Conservation (phyloP, 1,140 invertebrate species). For the Gryon sp. region DNA sequence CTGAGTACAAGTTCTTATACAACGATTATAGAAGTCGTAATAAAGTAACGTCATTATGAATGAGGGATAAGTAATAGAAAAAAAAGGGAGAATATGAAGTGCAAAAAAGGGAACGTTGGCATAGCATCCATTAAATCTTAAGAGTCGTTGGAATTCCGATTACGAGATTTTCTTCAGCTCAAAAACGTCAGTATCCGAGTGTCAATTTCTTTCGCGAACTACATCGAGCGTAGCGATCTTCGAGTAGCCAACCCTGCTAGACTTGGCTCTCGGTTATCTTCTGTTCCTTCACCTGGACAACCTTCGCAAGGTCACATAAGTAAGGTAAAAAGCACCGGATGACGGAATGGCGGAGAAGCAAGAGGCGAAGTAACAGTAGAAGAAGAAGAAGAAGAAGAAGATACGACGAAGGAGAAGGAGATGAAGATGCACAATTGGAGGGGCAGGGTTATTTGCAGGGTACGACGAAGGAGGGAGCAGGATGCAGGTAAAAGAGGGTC, state of each 20-base stretch:
- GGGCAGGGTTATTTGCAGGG: slow-evolving; percentile 38
- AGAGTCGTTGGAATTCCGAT: slow-evolving; percentile 14
- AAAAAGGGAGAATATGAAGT: too few species aligned
- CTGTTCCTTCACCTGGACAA: slow-evolving; percentile 79
- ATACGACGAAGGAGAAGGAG: slow-evolving; percentile 34
- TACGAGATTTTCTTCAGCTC: slow-evolving; percentile 7
- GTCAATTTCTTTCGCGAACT: slow-evolving; percentile 23
- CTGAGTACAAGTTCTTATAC: too few species aligned
- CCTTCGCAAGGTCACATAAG: slow-evolving; percentile 77
- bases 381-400: slow-evolving; percentile 38
- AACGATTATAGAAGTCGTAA: too few species aligned
- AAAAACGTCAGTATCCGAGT: slow-evolving; percentile 22
- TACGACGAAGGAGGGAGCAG: slow-evolving; percentile 33
- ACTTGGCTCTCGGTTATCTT: slow-evolving; percentile 63
- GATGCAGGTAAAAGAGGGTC: slow-evolving; percentile 63
- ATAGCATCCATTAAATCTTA: slow-evolving; percentile 1
- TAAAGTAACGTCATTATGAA: too few species aligned
- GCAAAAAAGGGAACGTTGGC: not conserved
- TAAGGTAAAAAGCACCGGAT: slow-evolving; percentile 65
- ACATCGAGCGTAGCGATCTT: slow-evolving; percentile 10
- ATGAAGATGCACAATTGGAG: slow-evolving; percentile 37
- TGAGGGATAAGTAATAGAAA: too few species aligned
- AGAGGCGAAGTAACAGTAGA: slow-evolving; percentile 61
- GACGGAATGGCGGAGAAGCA: slow-evolving; percentile 52
- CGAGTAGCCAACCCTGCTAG: slow-evolving; percentile 35